These are phyloP conservation scores for Thalassarche chlororhynchos DNA, from an alignment of 2,113 vertebrate genomes.

Conservation along the genomic window DNA sequence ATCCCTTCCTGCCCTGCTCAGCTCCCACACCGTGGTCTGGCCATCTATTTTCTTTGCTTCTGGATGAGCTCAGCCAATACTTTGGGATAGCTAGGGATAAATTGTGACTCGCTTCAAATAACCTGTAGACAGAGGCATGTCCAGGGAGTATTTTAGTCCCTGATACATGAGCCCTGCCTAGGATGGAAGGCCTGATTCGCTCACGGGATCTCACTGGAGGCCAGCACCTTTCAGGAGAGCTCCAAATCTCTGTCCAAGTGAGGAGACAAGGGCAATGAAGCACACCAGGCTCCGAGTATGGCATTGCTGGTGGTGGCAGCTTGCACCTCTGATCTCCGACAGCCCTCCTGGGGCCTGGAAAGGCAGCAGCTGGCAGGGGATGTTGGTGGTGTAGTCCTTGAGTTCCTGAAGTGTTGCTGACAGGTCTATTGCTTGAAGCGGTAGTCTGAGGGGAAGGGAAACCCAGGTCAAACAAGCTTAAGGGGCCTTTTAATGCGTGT, in stretches of 20 bases:
- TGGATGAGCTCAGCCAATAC: constrained; percentile 1
- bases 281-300: not conserved
- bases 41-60: not conserved
- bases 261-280: not conserved
- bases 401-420: not conserved
- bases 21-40: not conserved
- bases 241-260: not conserved
- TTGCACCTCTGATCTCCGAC: not conserved
- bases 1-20: not conserved
- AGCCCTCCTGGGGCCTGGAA: not conserved
- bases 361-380: not conserved
- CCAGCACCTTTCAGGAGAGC: not conserved
- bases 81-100: not conserved
- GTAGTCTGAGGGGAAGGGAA: not conserved
- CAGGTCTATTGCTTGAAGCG: not conserved
- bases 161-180: not conserved
- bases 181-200: constrained; percentile 11
- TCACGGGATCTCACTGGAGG: not conserved
- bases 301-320: not conserved
- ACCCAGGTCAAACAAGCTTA: not conserved
- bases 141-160: constrained; percentile 26
- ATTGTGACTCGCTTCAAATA: constrained; percentile 13
- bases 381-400: not conserved
- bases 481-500: not conserved
- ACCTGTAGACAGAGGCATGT: not conserved